Conservation (phyloP, 1,140 invertebrate genomes). For the Eupristina koningsbergeri region DNA sequence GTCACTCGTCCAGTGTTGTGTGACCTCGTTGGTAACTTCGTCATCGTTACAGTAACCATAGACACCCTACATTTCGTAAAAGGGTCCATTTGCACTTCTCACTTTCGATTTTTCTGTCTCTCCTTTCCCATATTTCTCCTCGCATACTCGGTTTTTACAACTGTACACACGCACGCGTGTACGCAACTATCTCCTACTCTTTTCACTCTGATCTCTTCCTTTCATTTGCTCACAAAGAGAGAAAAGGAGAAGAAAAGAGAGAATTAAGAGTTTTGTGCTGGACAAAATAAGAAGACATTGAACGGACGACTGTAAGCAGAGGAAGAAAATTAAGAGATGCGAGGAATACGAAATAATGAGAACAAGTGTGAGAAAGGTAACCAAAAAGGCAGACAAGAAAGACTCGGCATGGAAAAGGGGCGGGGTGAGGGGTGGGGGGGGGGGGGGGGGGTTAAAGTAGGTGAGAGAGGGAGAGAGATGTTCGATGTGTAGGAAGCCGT, state of each 20-base stretch:
- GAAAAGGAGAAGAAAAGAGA: background rate
- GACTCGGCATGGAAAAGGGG: conserved; percentile 47
- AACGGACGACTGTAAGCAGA: background rate
- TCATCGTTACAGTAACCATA: conserved; percentile 53
- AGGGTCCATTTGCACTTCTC: conserved; percentile 39
- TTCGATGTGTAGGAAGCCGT: conserved; percentile 68
- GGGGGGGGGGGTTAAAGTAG: conserved; percentile 40
- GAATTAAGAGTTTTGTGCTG: background rate
- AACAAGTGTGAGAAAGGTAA: conserved; percentile 18
- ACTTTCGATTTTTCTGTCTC: conserved; percentile 32
- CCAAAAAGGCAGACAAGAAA: conserved; percentile 1
- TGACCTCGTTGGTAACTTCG: conserved; percentile 63
- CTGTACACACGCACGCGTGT: background rate
- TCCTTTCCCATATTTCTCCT: conserved; percentile 47
- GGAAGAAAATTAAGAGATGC: background rate
- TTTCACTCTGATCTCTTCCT: background rate
- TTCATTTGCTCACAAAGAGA: background rate
- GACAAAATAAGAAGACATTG: conserved; percentile 13
- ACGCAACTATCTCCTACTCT: background rate
- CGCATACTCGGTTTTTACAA: conserved; percentile 17
- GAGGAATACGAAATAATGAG: conserved; percentile 22
- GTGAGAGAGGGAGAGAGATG: conserved; percentile 40
- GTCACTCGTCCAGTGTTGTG: conserved; percentile 15
- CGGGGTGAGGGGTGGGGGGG: conserved; percentile 27
- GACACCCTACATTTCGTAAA: conserved; percentile 36